Evolutionary conservation across 2,113 vertebrate genomes (phyloP).

Genomic region (Mus spicilegus): DNA sequence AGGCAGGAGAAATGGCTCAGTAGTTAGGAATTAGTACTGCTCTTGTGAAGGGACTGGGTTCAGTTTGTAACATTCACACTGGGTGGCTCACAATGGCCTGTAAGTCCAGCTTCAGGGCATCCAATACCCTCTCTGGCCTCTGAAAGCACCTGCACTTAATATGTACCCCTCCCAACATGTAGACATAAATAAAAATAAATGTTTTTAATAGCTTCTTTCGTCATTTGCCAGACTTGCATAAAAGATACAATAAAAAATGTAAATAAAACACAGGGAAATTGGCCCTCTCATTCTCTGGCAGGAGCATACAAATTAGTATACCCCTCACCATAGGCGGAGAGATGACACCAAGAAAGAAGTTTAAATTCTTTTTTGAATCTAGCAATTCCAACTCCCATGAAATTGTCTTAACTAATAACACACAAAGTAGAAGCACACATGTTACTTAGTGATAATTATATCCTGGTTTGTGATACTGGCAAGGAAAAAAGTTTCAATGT

Average conservation of each 20-base stretch:
- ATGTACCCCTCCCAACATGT: background rate
- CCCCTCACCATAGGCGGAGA: background rate
- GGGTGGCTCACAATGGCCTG: too few species aligned
- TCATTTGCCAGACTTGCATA: background rate
- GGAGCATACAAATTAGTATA: background rate
- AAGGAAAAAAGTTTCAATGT: background rate
- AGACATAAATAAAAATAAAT: background rate
- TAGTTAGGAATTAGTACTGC: background rate
- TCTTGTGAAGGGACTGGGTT: background rate
- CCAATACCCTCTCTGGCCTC: background rate
- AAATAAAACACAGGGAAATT: conserved; percentile 37
- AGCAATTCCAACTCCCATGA: background rate
- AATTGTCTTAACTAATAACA: background rate
- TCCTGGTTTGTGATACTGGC: background rate
- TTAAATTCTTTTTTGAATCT: background rate
- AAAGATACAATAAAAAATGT: background rate
- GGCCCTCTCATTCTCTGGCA: background rate
- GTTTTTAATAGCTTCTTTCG: background rate
- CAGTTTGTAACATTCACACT: too few species aligned
- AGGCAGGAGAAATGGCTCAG: background rate
- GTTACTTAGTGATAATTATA: conserved; percentile 9
- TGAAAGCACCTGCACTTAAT: too few species aligned
- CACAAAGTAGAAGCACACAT: background rate
- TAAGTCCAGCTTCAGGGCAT: background rate
- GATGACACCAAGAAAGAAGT: conserved; percentile 9